Base-by-base conservation (phyloP, 2,888 invertebrate species). In the Dynastes grantii region DNA sequence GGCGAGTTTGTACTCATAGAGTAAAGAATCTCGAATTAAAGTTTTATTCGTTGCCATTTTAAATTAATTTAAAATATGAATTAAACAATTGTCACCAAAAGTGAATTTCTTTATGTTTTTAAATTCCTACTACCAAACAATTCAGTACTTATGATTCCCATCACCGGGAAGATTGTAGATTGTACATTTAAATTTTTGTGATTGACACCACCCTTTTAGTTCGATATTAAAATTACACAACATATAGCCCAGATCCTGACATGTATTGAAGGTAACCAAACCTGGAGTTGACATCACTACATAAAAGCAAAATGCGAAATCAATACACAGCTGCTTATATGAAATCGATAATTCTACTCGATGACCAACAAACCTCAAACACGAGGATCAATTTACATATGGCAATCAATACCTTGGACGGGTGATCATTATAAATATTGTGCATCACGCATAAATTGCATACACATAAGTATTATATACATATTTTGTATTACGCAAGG, bases 331-430 rank as follows among this genome's bases (percentile, higher is more conserved):
- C 16, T 55, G 5, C 55, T 55, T n/a, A 16, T 55, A 55, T 55
- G 55, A 55, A 55, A 55, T 55, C 55, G 55, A 55, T 55, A 16
- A 55, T 55, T 55, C 55, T 16, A 55, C 11, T 16, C n/a, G n/a
- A 55, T 55, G n/a, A n/a, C 16, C 55, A 55, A n/a, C 55, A n/a
- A 55, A 55, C 55, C 55, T 55, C 55, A 55, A 55, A n/a, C 55
- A 55, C 55, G 8, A 55, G 55, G 55, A 55, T 55, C 55, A 55
- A 55, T 55, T 55, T 55, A 55, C 55, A 55, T 55, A 55, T n/a
- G n/a, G 16, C 55, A 55, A 55, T 55, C 16, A 55, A 55, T 55
- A 55, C 55, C 16, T 37, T 11, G 51, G n/a, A n/a, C 16, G 55
- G 16, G 6, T n/a, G 55, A 55, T 55, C 55, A 55, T 55, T 55